phyloP scores from a whole-genome alignment of 2,113 vertebrate genomes.

The Hirundichthys speculiger region DNA sequence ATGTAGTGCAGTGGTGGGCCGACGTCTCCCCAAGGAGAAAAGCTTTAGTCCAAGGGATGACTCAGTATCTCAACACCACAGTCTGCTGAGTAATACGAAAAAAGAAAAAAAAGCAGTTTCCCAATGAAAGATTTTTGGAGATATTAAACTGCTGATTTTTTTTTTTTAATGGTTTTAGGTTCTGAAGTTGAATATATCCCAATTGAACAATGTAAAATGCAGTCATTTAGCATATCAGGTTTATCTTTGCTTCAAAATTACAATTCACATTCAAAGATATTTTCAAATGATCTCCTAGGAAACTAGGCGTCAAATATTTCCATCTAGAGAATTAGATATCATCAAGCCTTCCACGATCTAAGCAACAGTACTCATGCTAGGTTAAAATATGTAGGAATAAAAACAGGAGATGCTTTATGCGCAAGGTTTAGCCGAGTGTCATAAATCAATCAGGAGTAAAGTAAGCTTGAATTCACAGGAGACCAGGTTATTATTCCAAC shows the following conservation, averaged over 20 bases:
- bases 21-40: conserved; percentile 26
- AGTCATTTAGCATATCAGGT: neutral
- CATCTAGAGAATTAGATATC: neutral
- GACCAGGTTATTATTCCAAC: no score
- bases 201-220: neutral
- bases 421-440: no score
- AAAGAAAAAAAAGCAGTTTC: neutral
- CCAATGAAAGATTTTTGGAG: neutral
- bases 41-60: conserved; percentile 38
- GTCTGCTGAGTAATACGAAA: neutral
- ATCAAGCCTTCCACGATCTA: neutral
- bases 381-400: neutral
- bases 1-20: conserved; percentile 55
- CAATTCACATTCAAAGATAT: neutral
- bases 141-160: neutral
- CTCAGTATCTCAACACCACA: conserved; percentile 23
- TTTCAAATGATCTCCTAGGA: neutral
- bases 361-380: neutral
- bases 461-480: no score
- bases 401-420: no score
- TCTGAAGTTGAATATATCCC: neutral
- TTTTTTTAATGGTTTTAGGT: neutral
- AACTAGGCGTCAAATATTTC: conserved; percentile 6
- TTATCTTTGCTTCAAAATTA: neutral
- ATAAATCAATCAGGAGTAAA: no score